Evolutionary conservation across 2,113 vertebrate species (phyloP).

Genomic region (Brachyhypopomus gauderio): DNA sequence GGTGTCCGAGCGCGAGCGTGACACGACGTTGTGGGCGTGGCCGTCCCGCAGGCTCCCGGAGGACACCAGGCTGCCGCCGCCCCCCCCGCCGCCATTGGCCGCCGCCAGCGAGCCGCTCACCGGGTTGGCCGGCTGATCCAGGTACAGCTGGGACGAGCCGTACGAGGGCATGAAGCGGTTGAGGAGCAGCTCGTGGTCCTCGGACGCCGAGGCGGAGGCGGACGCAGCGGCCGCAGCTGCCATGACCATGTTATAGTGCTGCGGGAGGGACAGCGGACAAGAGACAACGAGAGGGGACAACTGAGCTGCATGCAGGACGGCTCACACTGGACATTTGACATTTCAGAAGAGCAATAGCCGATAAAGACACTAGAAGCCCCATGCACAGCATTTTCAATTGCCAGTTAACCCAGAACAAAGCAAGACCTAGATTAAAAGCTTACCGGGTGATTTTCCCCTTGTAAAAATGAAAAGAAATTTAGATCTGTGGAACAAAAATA

Average conservation of each 20-base stretch:
- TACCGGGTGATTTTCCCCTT: slow-evolving; percentile 98
- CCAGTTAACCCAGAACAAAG: background rate
- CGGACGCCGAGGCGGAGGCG: slow-evolving; percentile 78
- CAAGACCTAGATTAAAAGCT: slow-evolving; percentile 35
- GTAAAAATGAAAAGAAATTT: slow-evolving; percentile 98
- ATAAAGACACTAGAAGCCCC: background rate
- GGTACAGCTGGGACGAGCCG: slow-evolving; percentile 89
- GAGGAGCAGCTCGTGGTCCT: slow-evolving; percentile 92
- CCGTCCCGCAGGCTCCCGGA: slow-evolving; percentile 91
- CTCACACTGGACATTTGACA: too few species aligned
- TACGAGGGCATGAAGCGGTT: slow-evolving; percentile 90
- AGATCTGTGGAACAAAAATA: slow-evolving; percentile 78
- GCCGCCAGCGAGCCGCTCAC: slow-evolving; percentile 81
- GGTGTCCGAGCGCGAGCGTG: slow-evolving; percentile 80
- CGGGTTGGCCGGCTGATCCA: slow-evolving; percentile 88
- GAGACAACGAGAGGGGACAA: background rate
- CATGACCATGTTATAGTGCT: slow-evolving; percentile 98
- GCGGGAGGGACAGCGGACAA: background rate
- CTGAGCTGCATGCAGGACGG: background rate
- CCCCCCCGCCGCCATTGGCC: slow-evolving; percentile 78
- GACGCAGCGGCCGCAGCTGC: slow-evolving; percentile 91
- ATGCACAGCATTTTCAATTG: background rate
- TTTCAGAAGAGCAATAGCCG: background rate
- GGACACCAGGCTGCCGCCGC: slow-evolving; percentile 94
- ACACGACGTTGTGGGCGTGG: slow-evolving; percentile 80